Base-by-base conservation (phyloP, 2,113 vertebrate genomes). In the Phodopus roborovskii region DNA sequence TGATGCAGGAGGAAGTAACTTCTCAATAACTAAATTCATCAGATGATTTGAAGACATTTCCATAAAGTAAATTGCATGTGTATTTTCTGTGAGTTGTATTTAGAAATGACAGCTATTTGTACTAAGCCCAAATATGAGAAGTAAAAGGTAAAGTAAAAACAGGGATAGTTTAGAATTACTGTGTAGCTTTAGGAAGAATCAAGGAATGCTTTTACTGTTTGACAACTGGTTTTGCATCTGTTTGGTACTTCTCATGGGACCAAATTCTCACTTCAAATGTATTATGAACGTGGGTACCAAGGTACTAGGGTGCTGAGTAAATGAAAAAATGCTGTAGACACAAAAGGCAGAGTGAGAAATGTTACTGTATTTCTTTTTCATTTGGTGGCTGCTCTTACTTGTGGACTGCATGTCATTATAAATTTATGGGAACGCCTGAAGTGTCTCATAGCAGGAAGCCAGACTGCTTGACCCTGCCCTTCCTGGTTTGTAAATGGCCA, bases 401-500 rank as follows among this genome's bases (percentile, higher is more conserved):
- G 53, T 70, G 70, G 91, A 15, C 78, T 53, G 26, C 26, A 66
- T 60, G 22, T 96, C 45, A 2, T 58, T 26, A 30, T 84, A 56
- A 92, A 78, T 74, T 33, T 74, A 78, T 89, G 90, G 94, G 96
- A 96, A 79, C 5, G 75, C 73, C 94, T 53, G 36, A 56, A 79
- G 93, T 94, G 50, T 92, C 84, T 56, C 92, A 90, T 56, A 60
- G 26, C 96, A 95, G 97, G 94, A 97, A 97, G 85, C 79, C 3
- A 0, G 39, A 48, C 3, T 0, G 33, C 93, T 77, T 91, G 93
- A 83, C 95, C 95, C 97, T 96, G 88, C 95, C 96, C 92, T 97
- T 98, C 97, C 97, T 97, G 90, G 93, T 90, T 58, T 62, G 75
- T 88, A 68, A 84, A 91, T 84, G 96, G 66, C 81, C 62, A n/a